phyloP scores from a whole-genome alignment of 2,888 invertebrate genomes.

The Anorthoa munda region DNA sequence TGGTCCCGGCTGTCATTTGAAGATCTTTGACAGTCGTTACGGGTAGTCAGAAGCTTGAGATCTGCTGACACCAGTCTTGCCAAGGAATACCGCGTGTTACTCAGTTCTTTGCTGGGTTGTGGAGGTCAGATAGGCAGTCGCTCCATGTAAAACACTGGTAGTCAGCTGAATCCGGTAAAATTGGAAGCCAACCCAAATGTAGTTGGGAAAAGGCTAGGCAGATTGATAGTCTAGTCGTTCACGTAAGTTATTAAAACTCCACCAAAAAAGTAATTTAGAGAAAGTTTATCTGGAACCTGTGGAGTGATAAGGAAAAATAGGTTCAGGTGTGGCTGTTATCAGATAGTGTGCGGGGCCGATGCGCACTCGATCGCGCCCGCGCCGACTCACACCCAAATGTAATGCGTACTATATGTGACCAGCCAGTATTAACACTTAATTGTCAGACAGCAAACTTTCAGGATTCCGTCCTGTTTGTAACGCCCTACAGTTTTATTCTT shows the following conservation, averaged over 20 bases:
- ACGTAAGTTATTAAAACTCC: constrained; percentile 18
- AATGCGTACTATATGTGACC: constrained; percentile 24
- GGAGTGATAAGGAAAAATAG: constrained; percentile 81
- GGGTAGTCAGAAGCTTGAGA: too few species aligned
- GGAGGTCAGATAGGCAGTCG: too few species aligned
- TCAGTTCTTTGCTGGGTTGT: too few species aligned
- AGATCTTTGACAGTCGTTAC: too few species aligned
- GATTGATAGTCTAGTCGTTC: too few species aligned
- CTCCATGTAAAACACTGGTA: too few species aligned
- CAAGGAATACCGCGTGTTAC: too few species aligned
- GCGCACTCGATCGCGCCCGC: constrained; percentile 18
- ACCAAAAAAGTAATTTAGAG: constrained; percentile 70
- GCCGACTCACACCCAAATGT: constrained; percentile 11
- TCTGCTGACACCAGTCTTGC: too few species aligned
- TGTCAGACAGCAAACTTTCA: background rate
- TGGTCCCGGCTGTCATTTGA: too few species aligned
- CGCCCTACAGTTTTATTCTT: background rate
- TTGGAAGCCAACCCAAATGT: too few species aligned
- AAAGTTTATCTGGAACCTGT: constrained; percentile 77
- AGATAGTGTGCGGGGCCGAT: constrained; percentile 58
- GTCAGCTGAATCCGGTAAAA: too few species aligned
- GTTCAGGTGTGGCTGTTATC: constrained; percentile 86
- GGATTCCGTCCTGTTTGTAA: background rate
- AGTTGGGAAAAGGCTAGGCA: too few species aligned
- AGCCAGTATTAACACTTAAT: background rate